Evolutionary conservation across 1,140 invertebrate species (phyloP).

Genomic region (Lasioglossum baleicum): DNA sequence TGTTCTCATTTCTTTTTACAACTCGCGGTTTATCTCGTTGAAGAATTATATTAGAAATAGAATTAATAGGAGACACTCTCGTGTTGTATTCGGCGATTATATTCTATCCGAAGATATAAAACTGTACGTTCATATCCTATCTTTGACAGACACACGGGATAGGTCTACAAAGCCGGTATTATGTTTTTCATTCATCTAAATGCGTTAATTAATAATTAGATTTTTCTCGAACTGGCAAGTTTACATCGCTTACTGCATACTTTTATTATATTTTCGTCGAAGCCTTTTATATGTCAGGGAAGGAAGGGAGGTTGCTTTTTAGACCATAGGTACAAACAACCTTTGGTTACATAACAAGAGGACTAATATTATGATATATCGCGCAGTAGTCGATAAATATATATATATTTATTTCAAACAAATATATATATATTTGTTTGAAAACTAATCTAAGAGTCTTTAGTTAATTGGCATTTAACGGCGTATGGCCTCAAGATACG

Average conservation of each 20-base stretch:
- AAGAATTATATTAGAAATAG: neutral
- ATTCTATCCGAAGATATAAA: slow-evolving; percentile 26
- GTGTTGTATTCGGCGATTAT: too few species aligned
- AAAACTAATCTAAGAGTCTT: slow-evolving; percentile 73
- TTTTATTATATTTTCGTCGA: slow-evolving; percentile 39
- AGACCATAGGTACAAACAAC: slow-evolving; percentile 60
- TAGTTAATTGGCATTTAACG: slow-evolving; percentile 76
- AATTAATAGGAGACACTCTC: slow-evolving; percentile 14
- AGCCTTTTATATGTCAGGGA: slow-evolving; percentile 35
- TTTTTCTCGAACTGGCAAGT: slow-evolving; percentile 54
- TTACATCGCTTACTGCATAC: slow-evolving; percentile 35
- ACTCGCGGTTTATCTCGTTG: neutral
- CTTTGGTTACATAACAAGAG: slow-evolving; percentile 67
- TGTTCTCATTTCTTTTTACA: too few species aligned
- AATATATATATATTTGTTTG: slow-evolving; percentile 24
- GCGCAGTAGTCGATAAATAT: slow-evolving; percentile 54
- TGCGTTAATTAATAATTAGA: slow-evolving; percentile 15
- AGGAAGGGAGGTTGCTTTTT: slow-evolving; percentile 39
- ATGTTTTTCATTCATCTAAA: slow-evolving; percentile 4
- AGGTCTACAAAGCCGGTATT: slow-evolving; percentile 3
- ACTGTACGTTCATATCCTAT: slow-evolving; percentile 21
- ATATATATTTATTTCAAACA: slow-evolving; percentile 43
- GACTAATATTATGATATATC: slow-evolving; percentile 64
- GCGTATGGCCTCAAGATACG: slow-evolving; percentile 69
- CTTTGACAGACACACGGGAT: neutral